phyloP scores from a whole-genome alignment of 2,113 vertebrate genomes.

The Salvelinus sp. region DNA sequence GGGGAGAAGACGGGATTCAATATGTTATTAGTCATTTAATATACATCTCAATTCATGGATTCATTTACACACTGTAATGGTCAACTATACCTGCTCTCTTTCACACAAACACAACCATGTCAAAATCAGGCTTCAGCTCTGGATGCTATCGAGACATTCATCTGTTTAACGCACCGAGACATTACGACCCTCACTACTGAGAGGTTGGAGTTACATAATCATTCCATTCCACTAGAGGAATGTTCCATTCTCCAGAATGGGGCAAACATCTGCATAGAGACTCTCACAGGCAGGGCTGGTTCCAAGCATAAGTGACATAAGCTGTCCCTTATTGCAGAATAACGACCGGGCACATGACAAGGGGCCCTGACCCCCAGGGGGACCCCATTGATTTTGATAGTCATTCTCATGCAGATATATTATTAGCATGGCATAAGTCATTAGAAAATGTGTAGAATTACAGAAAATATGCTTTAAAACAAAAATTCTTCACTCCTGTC shows the following conservation, averaged over 20 bases:
- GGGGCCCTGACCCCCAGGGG: too few species aligned
- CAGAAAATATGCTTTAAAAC: too few species aligned
- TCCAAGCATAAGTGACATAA: too few species aligned
- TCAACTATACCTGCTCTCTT: neutral
- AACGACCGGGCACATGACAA: too few species aligned
- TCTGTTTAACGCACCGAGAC: neutral
- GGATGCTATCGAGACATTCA: neutral
- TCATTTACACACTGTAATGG: neutral
- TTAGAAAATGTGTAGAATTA: neutral
- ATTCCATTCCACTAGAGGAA: slow-evolving; percentile 47
- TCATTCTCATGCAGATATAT: too few species aligned
- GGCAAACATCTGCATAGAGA: neutral
- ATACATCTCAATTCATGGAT: neutral
- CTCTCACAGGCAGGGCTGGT: too few species aligned
- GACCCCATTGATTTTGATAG: too few species aligned
- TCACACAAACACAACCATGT: neutral
- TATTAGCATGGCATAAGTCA: too few species aligned
- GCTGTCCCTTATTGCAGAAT: too few species aligned
- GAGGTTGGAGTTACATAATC: slow-evolving; percentile 53
- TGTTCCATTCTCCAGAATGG: slow-evolving; percentile 33
- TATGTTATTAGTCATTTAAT: neutral
- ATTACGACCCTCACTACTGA: neutral
- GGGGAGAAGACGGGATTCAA: neutral
- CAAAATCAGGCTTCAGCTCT: neutral
- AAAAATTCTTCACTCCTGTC: too few species aligned